Evolutionary conservation across 2,113 vertebrate genomes (phyloP).

Genomic region (Theristicus caerulescens): DNA sequence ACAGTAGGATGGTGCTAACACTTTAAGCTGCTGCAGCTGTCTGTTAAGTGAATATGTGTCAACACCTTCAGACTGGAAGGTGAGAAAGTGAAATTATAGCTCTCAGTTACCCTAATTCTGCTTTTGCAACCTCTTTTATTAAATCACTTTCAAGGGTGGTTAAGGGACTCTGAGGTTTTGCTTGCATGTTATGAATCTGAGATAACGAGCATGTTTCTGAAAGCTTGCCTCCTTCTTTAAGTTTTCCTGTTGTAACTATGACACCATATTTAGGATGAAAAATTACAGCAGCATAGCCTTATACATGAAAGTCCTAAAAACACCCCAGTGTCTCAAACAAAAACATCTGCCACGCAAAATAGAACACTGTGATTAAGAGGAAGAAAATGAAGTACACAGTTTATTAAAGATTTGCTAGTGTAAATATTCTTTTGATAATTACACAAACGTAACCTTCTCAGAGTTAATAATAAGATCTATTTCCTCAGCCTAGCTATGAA

Average conservation of each 20-base stretch:
- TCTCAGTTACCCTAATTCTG: slow-evolving; percentile 24
- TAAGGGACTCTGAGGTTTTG: neutral
- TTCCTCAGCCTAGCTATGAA: neutral
- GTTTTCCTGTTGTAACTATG: neutral
- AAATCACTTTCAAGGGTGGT: neutral
- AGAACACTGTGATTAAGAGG: neutral
- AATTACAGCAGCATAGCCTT: neutral
- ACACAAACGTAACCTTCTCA: neutral
- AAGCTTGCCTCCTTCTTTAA: neutral
- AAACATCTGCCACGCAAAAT: neutral
- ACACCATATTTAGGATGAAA: neutral
- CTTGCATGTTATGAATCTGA: neutral
- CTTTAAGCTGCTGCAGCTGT: slow-evolving; percentile 63
- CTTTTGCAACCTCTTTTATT: slow-evolving; percentile 37
- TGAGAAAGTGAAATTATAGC: slow-evolving; percentile 54
- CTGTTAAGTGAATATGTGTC: slow-evolving; percentile 55
- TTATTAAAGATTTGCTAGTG: neutral
- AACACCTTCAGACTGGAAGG: slow-evolving; percentile 58
- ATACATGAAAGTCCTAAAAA: neutral
- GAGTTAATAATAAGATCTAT: neutral
- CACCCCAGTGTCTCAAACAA: neutral
- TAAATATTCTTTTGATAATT: neutral
- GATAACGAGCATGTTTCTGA: neutral
- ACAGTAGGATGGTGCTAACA: slow-evolving; percentile 61
- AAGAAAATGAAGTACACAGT: neutral